Base-by-base conservation (phyloP, 2,113 vertebrate genomes). In the Macaca nemestrina region DNA sequence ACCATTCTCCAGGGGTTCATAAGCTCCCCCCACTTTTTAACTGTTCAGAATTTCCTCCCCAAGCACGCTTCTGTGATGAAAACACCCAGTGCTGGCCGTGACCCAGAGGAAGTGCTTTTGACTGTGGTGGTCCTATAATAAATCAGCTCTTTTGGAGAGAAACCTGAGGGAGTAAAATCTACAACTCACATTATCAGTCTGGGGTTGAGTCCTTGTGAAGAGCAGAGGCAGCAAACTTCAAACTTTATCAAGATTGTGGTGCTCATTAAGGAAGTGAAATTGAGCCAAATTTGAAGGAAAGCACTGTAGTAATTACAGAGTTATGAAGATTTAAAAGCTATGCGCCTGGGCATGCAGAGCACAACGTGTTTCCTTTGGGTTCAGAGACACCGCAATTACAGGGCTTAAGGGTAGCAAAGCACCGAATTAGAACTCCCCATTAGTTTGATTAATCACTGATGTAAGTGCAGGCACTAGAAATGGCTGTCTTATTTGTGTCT, bases 251-350 rank as follows among this genome's bases (percentile, higher is more conserved):
- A 97, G 97, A 98, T 96, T 85, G 97, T 82, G 93, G 95, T 95
- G 94, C 96, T 98, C 98, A 98, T 98, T 98, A 98, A 98, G 98
- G 97, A 97, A 98, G 97, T 97, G 94, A 97, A 98, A 97, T 96
- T 87, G 97, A 98, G 97, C 97, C 97, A 98, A 96, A 97, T 98
- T 96, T 97, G 96, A 97, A 97, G 97, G 97, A 97, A 98, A 98
- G 97, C 92, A 43, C 95, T 96, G 97, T 95, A 95, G 97, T 97
- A 98, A 98, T 98, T 98, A 98, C 88, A 97, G 98, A 98, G 97
- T 97, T 97, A 97, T 93, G 97, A 98, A 97, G 97, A 98, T 97
- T 97, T 98, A 97, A 98, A 98, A 97, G 97, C 96, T 97, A 97
- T 98, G 98, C 32, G 98, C 94, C 97, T 90, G 90, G 96, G 95